Percentiles rank a stretch among this genome's conserved stretches.
Evolutionary conservation across 2,888 invertebrate genomes (phyloP).

Genomic region (Notodromas monacha): DNA sequence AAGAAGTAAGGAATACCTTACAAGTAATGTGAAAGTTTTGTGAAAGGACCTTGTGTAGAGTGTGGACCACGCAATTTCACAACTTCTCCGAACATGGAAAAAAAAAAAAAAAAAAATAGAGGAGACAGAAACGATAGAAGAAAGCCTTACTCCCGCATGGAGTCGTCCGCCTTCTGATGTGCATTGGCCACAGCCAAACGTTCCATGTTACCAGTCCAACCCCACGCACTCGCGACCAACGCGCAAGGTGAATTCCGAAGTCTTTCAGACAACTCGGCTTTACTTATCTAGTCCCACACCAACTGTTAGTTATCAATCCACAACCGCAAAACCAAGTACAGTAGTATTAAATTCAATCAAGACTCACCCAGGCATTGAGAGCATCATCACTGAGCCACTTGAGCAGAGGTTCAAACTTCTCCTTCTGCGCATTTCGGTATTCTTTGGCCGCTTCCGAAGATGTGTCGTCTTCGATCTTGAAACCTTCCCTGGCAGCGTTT

Average conservation of each 20-base stretch:
- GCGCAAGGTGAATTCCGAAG: constrained; percentile 25
- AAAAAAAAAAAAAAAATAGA: too few relatives aligned
- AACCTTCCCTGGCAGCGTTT: constrained; percentile 94
- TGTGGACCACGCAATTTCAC: too few relatives aligned
- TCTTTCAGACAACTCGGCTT: constrained; percentile 20
- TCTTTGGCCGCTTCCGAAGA: constrained; percentile 29
- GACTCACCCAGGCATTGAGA: too few relatives aligned
- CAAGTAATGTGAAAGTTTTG: too few relatives aligned
- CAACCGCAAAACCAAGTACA: too few relatives aligned
- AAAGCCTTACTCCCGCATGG: too few relatives aligned
- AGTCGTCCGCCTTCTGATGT: constrained; percentile 21
- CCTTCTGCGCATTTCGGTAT: constrained; percentile 37
- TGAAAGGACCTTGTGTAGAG: too few relatives aligned
- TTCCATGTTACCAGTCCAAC: constrained; percentile 31
- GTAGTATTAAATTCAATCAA: too few relatives aligned
- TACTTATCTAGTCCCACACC: constrained; percentile 29
- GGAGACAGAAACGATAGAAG: too few relatives aligned
- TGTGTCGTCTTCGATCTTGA: constrained; percentile 39
- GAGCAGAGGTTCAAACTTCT: constrained; percentile 51
- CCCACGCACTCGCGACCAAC: constrained; percentile 24
- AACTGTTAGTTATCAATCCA: too few relatives aligned
- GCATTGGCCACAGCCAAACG: constrained; percentile 25
- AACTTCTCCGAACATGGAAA: too few relatives aligned
- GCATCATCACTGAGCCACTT: constrained; percentile 57
- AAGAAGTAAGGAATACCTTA: too few relatives aligned